Evolutionary conservation across 2,113 vertebrate genomes (phyloP), one percentile per base, ranked within the genome.

Genomic region (Chinchilla lanigera): DNA sequence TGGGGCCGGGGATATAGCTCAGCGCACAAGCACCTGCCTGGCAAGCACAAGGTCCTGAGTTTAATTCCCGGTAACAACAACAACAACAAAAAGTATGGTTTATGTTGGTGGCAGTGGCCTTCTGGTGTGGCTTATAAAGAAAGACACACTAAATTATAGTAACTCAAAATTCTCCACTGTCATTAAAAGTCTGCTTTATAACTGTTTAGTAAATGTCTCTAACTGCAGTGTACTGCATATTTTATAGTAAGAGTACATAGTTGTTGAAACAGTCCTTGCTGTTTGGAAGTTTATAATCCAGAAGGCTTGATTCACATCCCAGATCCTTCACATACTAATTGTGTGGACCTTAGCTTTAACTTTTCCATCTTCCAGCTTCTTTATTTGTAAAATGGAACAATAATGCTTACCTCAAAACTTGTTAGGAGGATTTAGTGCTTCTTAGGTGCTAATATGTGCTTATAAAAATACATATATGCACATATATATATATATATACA

Each of bases 211-310:
- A 86, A 84, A 58, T n/a, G 2, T 12, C 13, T 67, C 22, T 67
- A 82, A 19, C 20, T 65, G 52, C 5, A 65, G 19, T 2, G 19
- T 54, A 35, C 11, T 73, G 0, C 4, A 5, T 56, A 89, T 69
- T 52, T 86, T 89, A 90, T 44, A 16, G 35, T 41, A 91, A 58
- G 54, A 96, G 44, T 44, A 41, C 3, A 38, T 35, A 28, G n/a
- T 54, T 80, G 52, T 44, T 52, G 54, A 78, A 93, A 60, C 5
- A 65, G 30, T 56, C 10, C 47, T 90, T 77, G 10, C 10, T 90
- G 63, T 89, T 90, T 84, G 63, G n/a, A 89, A 91, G 26, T 8
- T 80, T 80, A 89, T 91, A 86, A 73, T 78, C 44, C 24, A 69
- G n/a, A 95, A 12, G 24, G 1, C 35, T 86, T 28, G 7, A n/a